phyloP scores from a whole-genome alignment of 2,113 vertebrate species.

The Oriolus oriolus region DNA sequence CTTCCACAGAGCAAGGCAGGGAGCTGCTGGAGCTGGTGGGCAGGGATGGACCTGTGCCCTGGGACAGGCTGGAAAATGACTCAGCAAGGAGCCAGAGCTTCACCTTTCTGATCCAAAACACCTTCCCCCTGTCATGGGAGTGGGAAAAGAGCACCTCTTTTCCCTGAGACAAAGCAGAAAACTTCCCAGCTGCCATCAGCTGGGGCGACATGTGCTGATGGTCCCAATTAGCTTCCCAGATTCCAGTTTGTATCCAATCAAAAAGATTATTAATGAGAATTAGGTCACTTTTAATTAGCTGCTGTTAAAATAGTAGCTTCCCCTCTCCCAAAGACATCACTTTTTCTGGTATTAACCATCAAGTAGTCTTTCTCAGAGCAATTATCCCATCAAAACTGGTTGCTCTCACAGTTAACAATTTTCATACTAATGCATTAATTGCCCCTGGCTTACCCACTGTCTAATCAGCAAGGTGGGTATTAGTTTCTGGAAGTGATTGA shows the following conservation, averaged over 20 bases:
- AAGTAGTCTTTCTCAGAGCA: conserved; percentile 13
- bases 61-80: not conserved
- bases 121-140: rapidly evolving
- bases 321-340: not conserved
- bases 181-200: not conserved
- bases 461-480: conserved; percentile 70
- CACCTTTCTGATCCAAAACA: not conserved
- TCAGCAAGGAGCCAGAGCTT: rapidly evolving
- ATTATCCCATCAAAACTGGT: conserved; percentile 36
- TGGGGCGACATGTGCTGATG: not conserved
- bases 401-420: conserved; percentile 29
- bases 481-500: conserved; percentile 71
- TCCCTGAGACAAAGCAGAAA: not conserved
- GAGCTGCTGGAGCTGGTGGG: not conserved
- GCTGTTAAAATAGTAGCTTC: not conserved
- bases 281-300: conserved; percentile 52
- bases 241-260: not conserved
- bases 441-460: conserved; percentile 53
- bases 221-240: not conserved
- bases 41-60: not conserved
- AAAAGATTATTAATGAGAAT: conserved; percentile 22
- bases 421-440: conserved; percentile 50
- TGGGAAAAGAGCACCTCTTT: not conserved
- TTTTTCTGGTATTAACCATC: not conserved
- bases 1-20: not conserved